Evolutionary conservation across 2,113 vertebrate genomes (phyloP).

Genomic region (Lucifuga dentata): DNA sequence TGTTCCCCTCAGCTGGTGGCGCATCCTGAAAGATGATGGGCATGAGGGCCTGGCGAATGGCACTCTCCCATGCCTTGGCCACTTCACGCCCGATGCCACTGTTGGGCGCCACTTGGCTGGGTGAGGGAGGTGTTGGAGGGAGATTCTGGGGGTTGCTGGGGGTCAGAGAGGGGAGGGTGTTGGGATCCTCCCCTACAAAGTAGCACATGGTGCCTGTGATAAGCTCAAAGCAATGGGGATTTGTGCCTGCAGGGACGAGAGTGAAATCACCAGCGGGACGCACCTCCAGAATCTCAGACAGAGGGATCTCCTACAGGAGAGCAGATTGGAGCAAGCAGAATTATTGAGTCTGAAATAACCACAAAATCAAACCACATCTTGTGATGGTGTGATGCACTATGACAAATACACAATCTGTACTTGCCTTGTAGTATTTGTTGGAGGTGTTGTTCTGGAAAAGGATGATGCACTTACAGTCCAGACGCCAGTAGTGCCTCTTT

Average conservation of each 20-base stretch:
- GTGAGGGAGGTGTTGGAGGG: slow-evolving; percentile 68
- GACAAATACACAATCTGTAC: not conserved
- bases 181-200: slow-evolving; percentile 89
- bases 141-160: slow-evolving; percentile 41
- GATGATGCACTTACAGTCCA: slow-evolving; percentile 93
- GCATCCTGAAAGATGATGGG: slow-evolving; percentile 90
- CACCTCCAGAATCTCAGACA: slow-evolving; percentile 89
- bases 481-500: slow-evolving; percentile 91
- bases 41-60: slow-evolving; percentile 91
- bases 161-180: slow-evolving; percentile 51
- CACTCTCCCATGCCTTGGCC: slow-evolving; percentile 87
- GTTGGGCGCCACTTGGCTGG: slow-evolving; percentile 77
- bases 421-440: slow-evolving; percentile 93
- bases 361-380: too few species aligned
- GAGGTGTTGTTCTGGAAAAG: slow-evolving; percentile 92
- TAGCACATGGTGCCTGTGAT: slow-evolving; percentile 88
- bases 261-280: slow-evolving; percentile 84
- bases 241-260: slow-evolving; percentile 84
- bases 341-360: too few species aligned
- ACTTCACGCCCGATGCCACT: slow-evolving; percentile 86
- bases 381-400: too few species aligned
- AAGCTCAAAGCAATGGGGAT: slow-evolving; percentile 90
- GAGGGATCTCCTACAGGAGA: slow-evolving; percentile 86
- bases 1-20: slow-evolving; percentile 80
- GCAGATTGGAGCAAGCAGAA: not conserved